Evolutionary conservation across 2,888 invertebrate species (phyloP), one percentile per base, ranked within the genome.

Genomic region (Ophonus ardosiacus): DNA sequence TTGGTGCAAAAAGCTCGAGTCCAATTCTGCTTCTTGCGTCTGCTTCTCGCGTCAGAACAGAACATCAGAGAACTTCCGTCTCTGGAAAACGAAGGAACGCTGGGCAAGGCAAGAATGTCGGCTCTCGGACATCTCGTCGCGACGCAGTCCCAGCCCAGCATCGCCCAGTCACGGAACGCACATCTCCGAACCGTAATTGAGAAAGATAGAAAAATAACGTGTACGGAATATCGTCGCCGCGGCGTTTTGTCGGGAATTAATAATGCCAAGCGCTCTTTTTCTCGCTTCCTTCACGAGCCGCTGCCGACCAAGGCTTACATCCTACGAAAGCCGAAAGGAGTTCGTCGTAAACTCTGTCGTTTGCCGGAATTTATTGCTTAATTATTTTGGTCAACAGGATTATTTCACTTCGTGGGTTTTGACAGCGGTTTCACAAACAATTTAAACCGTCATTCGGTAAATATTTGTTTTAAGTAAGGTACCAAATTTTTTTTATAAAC

Each of bases 401-500:
- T 61, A 61, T 63, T 63, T 1, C 21, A 63, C 18, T 63, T 63
- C 10, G 24, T 17, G 18, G 63, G 10, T 63, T 63, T 17, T 63
- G 63, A 18, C 18, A 24, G 13, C 5, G 18, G 21, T 87, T 87
- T 88, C 87, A 86, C 88, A 88, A 88, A 88, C 88, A 88, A 88
- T 88, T 88, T 87, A 87, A 88, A 88, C 43, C 13, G 43, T 51
- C 43, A 51, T 17, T 59, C 59, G 8, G 59, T 59, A 59, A 59
- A 51, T 51, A 51, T 18, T 59, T 59, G 59, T 15, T 59, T 17
- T 51, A 51, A 51, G 43, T 51, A 10, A 51, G 13, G 59, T 56
- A n/a, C 56, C n/a, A 56, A 51, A 8, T 6, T 13, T 51, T 13
- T 51, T 51, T 51, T 51, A 51, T 13, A 51, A 51, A 51, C 43